Conservation (phyloP, 2,113 vertebrate species). For the Ophthalmolycus amberensis region DNA sequence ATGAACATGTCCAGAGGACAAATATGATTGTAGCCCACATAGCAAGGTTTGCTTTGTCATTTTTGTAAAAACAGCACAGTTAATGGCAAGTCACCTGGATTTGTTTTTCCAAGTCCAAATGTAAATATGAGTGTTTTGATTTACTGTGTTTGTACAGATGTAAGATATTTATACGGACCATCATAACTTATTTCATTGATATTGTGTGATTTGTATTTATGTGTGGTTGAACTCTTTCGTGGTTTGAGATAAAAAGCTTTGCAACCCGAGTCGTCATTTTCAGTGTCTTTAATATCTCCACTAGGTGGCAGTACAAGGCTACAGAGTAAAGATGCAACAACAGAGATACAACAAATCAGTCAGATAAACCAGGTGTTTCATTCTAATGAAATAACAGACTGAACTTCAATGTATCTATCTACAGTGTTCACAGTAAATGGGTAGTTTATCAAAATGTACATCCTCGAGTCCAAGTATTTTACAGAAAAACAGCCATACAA, state of each 20-base stretch:
- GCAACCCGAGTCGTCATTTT: not conserved
- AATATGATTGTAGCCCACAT: conserved; percentile 37
- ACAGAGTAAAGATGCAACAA: not conserved
- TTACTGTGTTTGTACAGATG: conserved; percentile 52
- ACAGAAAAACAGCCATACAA: conserved; percentile 10
- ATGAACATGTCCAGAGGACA: conserved; percentile 26
- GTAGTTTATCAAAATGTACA: conserved; percentile 28
- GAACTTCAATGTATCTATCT: conserved; percentile 25
- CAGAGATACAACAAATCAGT: not conserved
- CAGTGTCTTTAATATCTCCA: conserved; percentile 42
- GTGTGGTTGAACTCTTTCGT: conserved; percentile 38
- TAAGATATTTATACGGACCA: conserved; percentile 62
- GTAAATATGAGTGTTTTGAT: conserved; percentile 44
- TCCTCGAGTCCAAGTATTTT: conserved; percentile 11
- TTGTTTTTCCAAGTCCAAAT: conserved; percentile 35
- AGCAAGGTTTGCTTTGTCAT: conserved; percentile 21
- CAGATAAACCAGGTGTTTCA: not conserved
- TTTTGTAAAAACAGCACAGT: conserved; percentile 34
- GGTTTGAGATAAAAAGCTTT: conserved; percentile 50
- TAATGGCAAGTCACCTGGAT: not conserved
- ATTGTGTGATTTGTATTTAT: conserved; percentile 46
- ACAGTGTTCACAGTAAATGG: conserved; percentile 67
- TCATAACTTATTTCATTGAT: conserved; percentile 56
- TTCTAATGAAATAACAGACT: conserved; percentile 14
- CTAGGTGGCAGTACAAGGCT: conserved; percentile 64